phyloP scores from a whole-genome alignment of 2,888 invertebrate species.

The Saturnia pavonia region DNA sequence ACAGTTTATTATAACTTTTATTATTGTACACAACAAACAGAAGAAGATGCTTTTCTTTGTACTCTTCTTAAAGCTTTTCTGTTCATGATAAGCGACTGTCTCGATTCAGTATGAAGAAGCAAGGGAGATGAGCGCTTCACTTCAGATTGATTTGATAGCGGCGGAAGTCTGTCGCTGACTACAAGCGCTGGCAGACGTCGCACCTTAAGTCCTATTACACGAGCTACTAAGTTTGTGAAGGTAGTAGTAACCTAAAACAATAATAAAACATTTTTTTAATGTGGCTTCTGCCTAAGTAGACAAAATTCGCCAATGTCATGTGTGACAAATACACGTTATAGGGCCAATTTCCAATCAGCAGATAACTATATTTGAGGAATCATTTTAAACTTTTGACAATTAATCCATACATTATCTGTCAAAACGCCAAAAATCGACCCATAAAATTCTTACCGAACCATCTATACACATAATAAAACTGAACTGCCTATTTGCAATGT shows the following conservation, averaged over 20 bases:
- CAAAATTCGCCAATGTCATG: no score
- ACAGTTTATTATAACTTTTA: constrained; percentile 19
- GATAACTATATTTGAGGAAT: no score
- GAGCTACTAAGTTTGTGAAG: constrained; percentile 85
- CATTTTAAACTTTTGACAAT: no score
- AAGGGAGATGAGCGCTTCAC: constrained; percentile 32
- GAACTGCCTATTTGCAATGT: no score
- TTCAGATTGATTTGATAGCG: neutral
- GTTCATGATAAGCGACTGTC: constrained; percentile 68
- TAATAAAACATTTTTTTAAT: neutral
- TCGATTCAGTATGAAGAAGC: constrained; percentile 35
- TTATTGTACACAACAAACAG: constrained; percentile 80
- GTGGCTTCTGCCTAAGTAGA: no score
- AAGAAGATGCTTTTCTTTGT: constrained; percentile 68
- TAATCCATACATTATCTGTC: no score
- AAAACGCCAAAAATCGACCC: no score
- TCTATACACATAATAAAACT: no score
- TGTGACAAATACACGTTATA: no score
- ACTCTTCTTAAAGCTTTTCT: constrained; percentile 64
- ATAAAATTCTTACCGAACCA: no score
- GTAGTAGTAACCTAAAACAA: constrained; percentile 82
- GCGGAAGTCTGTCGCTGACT: constrained; percentile 41
- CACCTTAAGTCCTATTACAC: constrained; percentile 53
- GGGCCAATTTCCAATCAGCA: no score
- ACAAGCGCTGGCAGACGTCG: constrained; percentile 39